These are phyloP conservation scores for Erythrocercus mccallii DNA, from an alignment of 2,113 vertebrate species.

Conservation along the genomic window DNA sequence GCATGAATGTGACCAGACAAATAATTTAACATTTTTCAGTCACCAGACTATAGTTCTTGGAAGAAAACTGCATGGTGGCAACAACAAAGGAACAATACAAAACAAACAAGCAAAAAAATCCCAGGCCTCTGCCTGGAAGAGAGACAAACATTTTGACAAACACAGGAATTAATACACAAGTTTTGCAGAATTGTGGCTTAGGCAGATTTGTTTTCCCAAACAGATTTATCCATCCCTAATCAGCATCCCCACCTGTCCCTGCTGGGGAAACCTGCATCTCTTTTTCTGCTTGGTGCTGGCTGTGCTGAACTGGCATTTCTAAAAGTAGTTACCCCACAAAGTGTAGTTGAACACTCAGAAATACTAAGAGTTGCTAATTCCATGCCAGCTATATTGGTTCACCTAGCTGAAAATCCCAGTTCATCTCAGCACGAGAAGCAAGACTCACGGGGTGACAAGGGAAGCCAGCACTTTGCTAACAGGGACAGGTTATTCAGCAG, in stretches of 20 bases:
- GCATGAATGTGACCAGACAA: neutral
- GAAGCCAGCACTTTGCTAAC: neutral
- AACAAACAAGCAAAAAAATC: neutral
- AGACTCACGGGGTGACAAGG: accelerated
- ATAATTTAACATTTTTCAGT: neutral
- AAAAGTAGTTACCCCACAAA: constrained; percentile 10
- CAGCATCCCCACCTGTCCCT: constrained; percentile 31
- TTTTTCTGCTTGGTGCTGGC: neutral
- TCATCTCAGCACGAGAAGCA: neutral
- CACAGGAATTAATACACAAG: neutral
- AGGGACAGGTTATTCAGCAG: neutral
- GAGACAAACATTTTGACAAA: neutral
- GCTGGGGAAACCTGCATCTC: neutral
- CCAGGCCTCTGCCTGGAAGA: neutral
- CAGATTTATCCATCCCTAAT: constrained; percentile 37
- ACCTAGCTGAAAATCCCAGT: neutral
- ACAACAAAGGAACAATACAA: neutral
- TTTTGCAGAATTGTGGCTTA: neutral
- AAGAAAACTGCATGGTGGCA: neutral
- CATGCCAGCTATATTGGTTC: neutral
- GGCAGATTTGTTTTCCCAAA: constrained; percentile 33
- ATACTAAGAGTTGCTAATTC: neutral
- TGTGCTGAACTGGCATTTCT: constrained; percentile 24
- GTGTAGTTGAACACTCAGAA: neutral
- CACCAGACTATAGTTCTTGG: neutral